Evolutionary conservation across 2,113 vertebrate species (phyloP).

Genomic region (Gallinago media): DNA sequence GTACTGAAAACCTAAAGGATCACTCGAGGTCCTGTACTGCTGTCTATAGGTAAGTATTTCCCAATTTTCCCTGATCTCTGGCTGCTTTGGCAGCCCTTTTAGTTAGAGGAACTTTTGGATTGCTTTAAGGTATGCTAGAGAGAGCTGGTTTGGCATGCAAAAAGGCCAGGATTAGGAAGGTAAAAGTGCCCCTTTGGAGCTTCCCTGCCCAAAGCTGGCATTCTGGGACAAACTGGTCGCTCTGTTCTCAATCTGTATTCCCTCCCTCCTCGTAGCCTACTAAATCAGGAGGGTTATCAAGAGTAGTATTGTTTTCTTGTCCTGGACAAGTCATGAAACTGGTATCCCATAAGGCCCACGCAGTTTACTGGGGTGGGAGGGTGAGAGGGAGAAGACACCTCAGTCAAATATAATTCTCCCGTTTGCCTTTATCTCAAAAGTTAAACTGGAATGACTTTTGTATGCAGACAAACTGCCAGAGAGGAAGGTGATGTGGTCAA

Average conservation of each 20-base stretch:
- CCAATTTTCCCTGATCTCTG: neutral
- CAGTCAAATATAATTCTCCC: neutral
- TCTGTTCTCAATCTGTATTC: too few relatives aligned
- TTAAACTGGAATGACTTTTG: neutral
- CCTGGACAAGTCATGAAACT: neutral
- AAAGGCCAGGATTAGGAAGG: neutral
- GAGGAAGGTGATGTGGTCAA: neutral
- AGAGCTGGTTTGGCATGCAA: neutral
- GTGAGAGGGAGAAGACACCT: accelerated
- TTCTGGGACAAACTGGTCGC: too few relatives aligned
- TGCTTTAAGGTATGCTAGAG: neutral
- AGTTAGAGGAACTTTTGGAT: neutral
- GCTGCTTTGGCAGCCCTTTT: neutral
- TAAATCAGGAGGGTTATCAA: too few relatives aligned
- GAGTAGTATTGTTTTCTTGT: neutral
- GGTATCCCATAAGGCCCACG: neutral
- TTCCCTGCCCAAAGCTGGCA: neutral
- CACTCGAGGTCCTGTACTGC: neutral
- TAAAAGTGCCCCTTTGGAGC: neutral
- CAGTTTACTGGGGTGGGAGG: neutral
- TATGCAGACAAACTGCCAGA: neutral
- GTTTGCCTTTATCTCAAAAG: neutral
- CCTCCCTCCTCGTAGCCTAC: too few relatives aligned
- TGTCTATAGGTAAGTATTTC: neutral
- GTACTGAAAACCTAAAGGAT: neutral